A percentile compares a stretch with the other conserved stretches of the same genome.
Evolutionary conservation across 2,113 vertebrate genomes (phyloP).

Genomic region (Tetrax tetrax): DNA sequence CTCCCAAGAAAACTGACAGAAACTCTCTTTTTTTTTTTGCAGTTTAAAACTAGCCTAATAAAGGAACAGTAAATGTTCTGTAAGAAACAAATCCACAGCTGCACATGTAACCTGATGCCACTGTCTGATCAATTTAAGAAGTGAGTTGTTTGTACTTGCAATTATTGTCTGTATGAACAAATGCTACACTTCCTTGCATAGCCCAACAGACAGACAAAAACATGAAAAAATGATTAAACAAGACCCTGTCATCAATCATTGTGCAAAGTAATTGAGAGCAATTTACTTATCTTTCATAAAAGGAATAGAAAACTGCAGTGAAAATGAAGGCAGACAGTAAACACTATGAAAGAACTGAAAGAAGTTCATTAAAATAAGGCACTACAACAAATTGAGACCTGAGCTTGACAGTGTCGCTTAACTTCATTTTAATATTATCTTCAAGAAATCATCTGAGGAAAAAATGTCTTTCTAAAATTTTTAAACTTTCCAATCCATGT

Average conservation of each 20-base stretch:
- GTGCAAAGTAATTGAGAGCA: background rate
- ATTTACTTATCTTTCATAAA: constrained; percentile 1
- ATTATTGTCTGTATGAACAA: background rate
- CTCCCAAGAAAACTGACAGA: background rate
- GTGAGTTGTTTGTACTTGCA: background rate
- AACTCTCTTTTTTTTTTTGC: background rate
- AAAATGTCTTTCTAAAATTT: background rate
- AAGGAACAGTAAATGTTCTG: background rate
- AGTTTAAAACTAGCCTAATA: background rate
- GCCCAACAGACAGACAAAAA: background rate
- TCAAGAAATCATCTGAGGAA: background rate
- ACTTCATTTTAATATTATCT: background rate
- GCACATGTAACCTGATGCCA: background rate
- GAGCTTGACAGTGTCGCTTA: background rate
- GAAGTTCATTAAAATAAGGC: background rate
- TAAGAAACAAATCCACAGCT: background rate
- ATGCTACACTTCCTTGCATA: background rate
- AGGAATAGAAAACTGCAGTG: background rate
- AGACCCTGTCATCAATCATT: background rate
- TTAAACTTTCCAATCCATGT: background rate
- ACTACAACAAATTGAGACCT: background rate
- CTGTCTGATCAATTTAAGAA: background rate
- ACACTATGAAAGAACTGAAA: background rate
- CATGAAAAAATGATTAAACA: background rate
- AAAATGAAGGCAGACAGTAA: background rate